phyloP scores from a whole-genome alignment of 2,888 invertebrate species.

The Baccha elongata region DNA sequence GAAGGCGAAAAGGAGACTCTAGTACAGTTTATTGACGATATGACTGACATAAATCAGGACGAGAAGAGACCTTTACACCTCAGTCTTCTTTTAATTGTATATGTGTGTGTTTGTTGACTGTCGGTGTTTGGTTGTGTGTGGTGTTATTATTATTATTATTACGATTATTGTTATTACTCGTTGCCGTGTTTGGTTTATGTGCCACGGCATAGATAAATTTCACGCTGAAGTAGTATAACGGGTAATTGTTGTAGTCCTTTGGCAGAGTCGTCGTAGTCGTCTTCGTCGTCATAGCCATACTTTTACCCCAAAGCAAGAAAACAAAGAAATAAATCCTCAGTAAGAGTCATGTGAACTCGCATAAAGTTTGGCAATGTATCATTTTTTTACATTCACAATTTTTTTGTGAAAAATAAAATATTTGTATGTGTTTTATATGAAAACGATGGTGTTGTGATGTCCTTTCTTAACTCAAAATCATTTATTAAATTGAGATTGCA shows the following conservation, averaged over 20 bases:
- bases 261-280: constrained; percentile 69
- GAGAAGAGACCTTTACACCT: constrained; percentile 51
- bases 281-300: constrained; percentile 47
- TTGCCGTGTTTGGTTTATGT: constrained; percentile 76
- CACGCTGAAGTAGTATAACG: constrained; percentile 74
- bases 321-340: neutral
- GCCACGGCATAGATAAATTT: constrained; percentile 74
- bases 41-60: constrained; percentile 77
- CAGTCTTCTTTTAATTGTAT: neutral
- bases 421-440: no score
- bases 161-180: constrained; percentile 77
- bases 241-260: constrained; percentile 70
- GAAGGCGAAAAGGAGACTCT: constrained; percentile 65
- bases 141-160: constrained; percentile 74
- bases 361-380: neutral
- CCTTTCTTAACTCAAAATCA: no score
- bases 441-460: no score
- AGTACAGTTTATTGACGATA: constrained; percentile 77
- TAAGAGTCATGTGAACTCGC: constrained; percentile 1
- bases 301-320: constrained; percentile 13
- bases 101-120: constrained; percentile 7
- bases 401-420: no score
- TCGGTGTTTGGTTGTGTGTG: constrained; percentile 54
- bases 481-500: no score
- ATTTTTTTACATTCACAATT: no score